Base-by-base conservation (phyloP, 2,888 invertebrate genomes). In the Marasmarcha lunaedactyla region DNA sequence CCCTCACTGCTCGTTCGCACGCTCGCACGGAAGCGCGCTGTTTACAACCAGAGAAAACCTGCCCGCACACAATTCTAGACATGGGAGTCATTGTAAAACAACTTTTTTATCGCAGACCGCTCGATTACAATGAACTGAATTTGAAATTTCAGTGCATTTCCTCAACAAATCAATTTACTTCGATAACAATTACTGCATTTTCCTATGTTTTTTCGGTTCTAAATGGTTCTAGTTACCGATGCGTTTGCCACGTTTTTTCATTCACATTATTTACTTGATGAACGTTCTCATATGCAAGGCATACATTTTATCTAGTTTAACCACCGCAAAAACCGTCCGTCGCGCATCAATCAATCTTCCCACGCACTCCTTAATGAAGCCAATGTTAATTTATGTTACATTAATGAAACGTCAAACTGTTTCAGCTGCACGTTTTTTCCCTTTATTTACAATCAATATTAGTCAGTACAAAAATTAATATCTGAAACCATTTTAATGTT, bases 1-100 rank as follows among this genome's bases (percentile, higher is more conserved):
- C 72, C 72, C 72, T 63, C 3, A 3, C 65, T 46, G 67, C 77
- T 79, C 78, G 67, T 77, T 79, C 78, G 67, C 78, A 79, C 77
- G 78, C 63, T 20, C 7, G 60, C 62, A 65, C 74, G 76, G 76
- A 76, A 74, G 65, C 61, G 63, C 51, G 54, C 49, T 64, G 66
- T 72, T 66, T 68, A 66, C 63, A 57, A 30, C n/a, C 30, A 62
- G 57, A 59, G 63, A 71, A 74, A 68, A 69, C 37, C 52, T 55
- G 59, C 57, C 57, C 58, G 57, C 11, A 30, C 30, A 11, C 30
- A 30, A 20, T 11, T 7, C 30, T 30, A 30, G 30, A 9, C 9
- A 9, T 30, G 9, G n/a, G 11, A 30, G 11, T 11, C 30, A 7
- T n/a, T 30, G 30, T 30, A 11, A 30, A 30, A 30, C 30, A 11